phyloP scores from a whole-genome alignment of 2,888 invertebrate genomes.

The Linyphia triangularis region DNA sequence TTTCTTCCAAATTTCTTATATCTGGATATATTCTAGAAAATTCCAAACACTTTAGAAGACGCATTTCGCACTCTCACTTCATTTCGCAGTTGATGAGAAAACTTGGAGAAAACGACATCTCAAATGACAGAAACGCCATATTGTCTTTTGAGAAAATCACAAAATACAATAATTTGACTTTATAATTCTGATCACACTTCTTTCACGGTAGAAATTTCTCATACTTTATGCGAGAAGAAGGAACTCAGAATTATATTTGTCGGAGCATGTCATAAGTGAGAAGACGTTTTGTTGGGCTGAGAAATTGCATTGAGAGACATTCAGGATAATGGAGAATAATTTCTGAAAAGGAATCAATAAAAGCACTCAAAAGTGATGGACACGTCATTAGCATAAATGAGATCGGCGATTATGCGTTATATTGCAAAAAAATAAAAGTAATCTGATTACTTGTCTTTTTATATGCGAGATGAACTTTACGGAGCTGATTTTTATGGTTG shows the following conservation, averaged over 20 bases:
- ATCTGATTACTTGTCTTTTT: too few relatives aligned
- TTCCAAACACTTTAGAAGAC: too few relatives aligned
- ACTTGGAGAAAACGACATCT: neutral
- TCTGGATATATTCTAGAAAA: too few relatives aligned
- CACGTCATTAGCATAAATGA: neutral
- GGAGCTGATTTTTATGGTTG: too few relatives aligned
- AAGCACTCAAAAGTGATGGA: neutral
- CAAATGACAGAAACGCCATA: neutral
- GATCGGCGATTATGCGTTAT: neutral
- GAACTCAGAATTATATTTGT: neutral
- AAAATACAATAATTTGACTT: slow-evolving; percentile 44
- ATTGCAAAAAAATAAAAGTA: too few relatives aligned
- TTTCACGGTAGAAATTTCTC: neutral
- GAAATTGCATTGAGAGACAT: too few relatives aligned
- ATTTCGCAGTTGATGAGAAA: neutral
- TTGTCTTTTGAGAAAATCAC: neutral
- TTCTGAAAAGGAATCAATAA: neutral
- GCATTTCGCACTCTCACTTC: neutral
- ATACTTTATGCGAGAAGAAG: neutral
- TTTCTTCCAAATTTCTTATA: too few relatives aligned
- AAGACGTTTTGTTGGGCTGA: too few relatives aligned
- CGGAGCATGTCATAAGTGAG: neutral
- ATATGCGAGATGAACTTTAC: too few relatives aligned
- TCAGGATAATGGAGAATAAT: neutral
- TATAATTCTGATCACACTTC: slow-evolving; percentile 19